phyloP scores from a whole-genome alignment of 2,113 vertebrate genomes.

The Lonchura striata region DNA sequence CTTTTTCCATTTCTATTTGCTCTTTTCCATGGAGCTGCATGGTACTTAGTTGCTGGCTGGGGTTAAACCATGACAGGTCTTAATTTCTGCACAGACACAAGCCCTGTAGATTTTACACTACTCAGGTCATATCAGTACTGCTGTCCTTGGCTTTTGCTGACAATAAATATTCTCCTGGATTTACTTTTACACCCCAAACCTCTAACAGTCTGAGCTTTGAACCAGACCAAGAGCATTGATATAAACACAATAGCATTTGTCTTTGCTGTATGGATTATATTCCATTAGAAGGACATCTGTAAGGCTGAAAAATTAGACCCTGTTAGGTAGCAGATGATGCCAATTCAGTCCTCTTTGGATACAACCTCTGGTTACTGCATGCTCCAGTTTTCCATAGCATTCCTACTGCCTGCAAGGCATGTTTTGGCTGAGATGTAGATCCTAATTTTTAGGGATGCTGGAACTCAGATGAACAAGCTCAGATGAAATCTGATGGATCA shows the following conservation, averaged over 20 bases:
- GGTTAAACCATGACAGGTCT: neutral
- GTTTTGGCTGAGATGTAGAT: neutral
- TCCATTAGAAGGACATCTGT: neutral
- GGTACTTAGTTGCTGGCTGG: neutral
- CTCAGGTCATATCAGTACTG: neutral
- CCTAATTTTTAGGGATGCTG: neutral
- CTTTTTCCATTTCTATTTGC: neutral
- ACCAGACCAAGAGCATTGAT: neutral
- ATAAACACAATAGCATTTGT: rapidly evolving
- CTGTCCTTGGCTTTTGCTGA: neutral
- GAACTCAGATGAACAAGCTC: neutral
- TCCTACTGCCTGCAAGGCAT: rapidly evolving
- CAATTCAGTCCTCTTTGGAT: neutral
- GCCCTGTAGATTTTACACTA: neutral
- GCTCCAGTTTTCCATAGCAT: neutral
- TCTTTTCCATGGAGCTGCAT: neutral
- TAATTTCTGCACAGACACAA: neutral
- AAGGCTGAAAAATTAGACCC: neutral
- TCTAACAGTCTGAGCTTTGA: neutral
- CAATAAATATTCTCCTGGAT: neutral
- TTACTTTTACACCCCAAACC: neutral
- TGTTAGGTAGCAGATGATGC: neutral
- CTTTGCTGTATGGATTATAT: neutral
- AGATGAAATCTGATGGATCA: neutral
- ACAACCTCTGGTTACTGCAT: neutral